phyloP scores from a whole-genome alignment of 1,140 invertebrate genomes.

The Zelostemma sp. region DNA sequence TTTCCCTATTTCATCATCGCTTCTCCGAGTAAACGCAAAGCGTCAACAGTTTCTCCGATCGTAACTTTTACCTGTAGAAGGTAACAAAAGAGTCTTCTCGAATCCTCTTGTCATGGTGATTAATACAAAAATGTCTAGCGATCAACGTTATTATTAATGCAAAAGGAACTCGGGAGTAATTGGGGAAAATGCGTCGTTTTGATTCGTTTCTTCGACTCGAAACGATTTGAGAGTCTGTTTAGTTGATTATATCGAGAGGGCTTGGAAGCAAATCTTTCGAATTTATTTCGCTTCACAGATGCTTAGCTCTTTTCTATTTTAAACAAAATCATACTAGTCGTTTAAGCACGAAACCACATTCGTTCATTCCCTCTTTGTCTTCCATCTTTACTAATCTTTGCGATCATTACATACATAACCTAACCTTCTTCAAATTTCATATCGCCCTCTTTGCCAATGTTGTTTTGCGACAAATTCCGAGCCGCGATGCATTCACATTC shows the following conservation, averaged over 20 bases:
- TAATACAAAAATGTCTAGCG: slow-evolving; percentile 27
- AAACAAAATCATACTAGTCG: background rate
- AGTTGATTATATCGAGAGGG: background rate
- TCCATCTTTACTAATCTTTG: too few species aligned
- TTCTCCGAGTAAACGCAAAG: background rate
- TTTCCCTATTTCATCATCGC: background rate
- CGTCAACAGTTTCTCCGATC: slow-evolving; percentile 7
- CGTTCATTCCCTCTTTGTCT: too few species aligned
- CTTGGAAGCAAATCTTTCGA: too few species aligned
- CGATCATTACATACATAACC: too few species aligned
- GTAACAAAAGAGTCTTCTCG: background rate
- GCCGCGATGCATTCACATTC: too few species aligned
- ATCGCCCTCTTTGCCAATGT: too few species aligned
- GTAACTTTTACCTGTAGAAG: background rate
- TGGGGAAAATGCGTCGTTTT: background rate
- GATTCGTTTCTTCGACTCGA: background rate
- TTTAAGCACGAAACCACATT: too few species aligned
- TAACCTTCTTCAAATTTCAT: too few species aligned
- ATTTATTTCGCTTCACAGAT: too few species aligned
- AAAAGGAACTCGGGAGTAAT: too few species aligned
- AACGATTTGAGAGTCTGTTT: background rate
- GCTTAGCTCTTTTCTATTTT: background rate
- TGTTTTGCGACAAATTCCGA: too few species aligned
- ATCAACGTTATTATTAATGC: slow-evolving; percentile 11
- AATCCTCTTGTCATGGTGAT: slow-evolving; percentile 1